Percentiles rank a stretch among this genome's conserved stretches.
Conservation (phyloP, 2,888 invertebrate species). For the Eupithecia vulgata region DNA sequence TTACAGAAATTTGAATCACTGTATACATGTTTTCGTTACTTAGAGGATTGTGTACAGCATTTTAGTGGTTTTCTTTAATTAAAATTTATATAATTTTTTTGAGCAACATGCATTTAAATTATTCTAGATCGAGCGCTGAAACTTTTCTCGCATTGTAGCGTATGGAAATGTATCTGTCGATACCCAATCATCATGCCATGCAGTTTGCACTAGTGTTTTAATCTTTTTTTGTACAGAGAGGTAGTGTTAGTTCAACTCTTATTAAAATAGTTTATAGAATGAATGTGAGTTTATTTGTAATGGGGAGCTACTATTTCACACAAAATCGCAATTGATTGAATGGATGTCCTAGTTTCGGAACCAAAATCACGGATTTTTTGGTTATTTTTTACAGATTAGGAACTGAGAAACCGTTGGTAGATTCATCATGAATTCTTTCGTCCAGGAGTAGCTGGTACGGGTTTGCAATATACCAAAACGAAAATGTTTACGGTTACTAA, state of each 20-base stretch:
- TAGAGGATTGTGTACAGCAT: background rate
- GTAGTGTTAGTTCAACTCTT: background rate
- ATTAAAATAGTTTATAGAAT: background rate
- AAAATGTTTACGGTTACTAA: too few species aligned
- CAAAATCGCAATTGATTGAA: background rate
- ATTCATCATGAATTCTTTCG: background rate
- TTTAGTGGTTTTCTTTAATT: background rate
- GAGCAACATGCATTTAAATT: background rate
- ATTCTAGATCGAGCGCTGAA: background rate
- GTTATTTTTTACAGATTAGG: background rate
- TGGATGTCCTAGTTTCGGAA: background rate
- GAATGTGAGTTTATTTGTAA: background rate
- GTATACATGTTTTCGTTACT: background rate
- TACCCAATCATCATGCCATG: background rate
- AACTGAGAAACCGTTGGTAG: background rate
- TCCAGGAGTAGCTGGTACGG: background rate
- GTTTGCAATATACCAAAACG: background rate
- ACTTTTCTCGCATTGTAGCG: background rate
- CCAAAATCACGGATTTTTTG: background rate
- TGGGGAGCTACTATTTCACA: background rate
- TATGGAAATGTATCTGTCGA: background rate
- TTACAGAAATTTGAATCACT: conserved; percentile 23
- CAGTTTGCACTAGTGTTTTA: background rate
- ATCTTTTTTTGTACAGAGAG: background rate
- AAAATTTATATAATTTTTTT: background rate